phyloP scores from a whole-genome alignment of 1,140 invertebrate genomes.

The Panagrolaimus sp. region DNA sequence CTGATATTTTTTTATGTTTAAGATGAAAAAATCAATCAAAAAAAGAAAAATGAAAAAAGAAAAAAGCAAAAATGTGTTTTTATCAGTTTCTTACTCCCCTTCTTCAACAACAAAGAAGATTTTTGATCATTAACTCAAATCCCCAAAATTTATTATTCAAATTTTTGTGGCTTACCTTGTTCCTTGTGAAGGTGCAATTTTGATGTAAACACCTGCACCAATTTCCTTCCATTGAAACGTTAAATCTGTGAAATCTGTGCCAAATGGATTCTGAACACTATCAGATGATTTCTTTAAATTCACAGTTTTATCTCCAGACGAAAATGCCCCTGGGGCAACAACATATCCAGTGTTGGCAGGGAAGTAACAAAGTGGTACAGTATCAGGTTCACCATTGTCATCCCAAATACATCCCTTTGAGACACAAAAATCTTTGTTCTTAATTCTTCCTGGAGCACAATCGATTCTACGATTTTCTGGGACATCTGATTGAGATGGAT shows the following conservation, averaged over 20 bases:
- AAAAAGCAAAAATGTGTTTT: too few relatives aligned
- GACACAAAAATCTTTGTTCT: constrained; percentile 16
- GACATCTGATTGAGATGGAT: background rate
- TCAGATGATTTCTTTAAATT: background rate
- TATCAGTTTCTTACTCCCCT: too few relatives aligned
- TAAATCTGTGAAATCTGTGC: background rate
- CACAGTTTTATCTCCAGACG: background rate
- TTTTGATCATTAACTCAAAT: too few relatives aligned
- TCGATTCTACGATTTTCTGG: background rate
- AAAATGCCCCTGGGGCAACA: background rate
- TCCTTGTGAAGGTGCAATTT: too few relatives aligned
- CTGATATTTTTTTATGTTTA: too few relatives aligned
- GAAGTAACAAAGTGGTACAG: constrained; percentile 19
- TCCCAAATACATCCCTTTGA: constrained; percentile 11
- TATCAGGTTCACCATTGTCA: constrained; percentile 23
- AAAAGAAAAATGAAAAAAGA: too few relatives aligned
- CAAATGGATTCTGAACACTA: constrained; percentile 21
- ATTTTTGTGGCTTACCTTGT: too few relatives aligned
- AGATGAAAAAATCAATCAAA: too few relatives aligned
- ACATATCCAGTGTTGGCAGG: constrained; percentile 23
- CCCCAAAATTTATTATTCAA: too few relatives aligned
- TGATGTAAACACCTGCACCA: too few relatives aligned
- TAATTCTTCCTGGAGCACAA: background rate
- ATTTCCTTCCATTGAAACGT: too few relatives aligned
- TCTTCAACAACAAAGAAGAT: too few relatives aligned